A percentile compares a stretch with the other conserved stretches of the same genome.
phyloP scores from a whole-genome alignment of 2,888 invertebrate genomes.

The Caenorhabditis sinica region DNA sequence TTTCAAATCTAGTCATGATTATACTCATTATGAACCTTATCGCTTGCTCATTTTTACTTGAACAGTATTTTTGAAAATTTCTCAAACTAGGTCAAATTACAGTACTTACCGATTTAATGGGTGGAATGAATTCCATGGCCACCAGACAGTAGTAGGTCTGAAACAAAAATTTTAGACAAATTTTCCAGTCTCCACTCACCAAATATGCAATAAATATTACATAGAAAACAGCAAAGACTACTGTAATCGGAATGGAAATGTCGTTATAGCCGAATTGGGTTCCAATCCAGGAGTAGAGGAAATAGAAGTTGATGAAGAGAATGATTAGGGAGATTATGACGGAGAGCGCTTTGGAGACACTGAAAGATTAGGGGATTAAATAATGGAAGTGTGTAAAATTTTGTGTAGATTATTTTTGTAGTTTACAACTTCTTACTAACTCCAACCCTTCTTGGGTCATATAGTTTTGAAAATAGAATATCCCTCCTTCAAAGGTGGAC shows the following conservation, averaged over 20 bases:
- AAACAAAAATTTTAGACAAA: conserved; percentile 5
- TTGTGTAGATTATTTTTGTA: neutral
- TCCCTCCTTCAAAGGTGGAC: no score
- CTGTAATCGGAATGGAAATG: conserved; percentile 69
- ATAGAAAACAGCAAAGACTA: conserved; percentile 70
- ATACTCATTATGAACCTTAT: neutral
- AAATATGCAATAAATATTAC: conserved; percentile 73
- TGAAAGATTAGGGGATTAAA: conserved; percentile 48
- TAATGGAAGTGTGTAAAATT: neutral
- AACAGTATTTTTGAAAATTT: neutral
- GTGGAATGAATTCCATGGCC: conserved; percentile 70
- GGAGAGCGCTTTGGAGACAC: conserved; percentile 83
- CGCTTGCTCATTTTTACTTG: neutral
- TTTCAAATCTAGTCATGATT: neutral
- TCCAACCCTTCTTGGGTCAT: neutral
- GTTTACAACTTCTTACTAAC: neutral
- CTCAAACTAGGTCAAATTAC: neutral
- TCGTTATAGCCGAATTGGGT: conserved; percentile 65
- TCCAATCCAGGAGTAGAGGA: conserved; percentile 84
- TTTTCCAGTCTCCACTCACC: conserved; percentile 46
- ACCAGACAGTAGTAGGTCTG: conserved; percentile 74
- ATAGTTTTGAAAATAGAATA: no score
- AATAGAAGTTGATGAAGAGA: conserved; percentile 90
- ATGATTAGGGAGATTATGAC: conserved; percentile 86
- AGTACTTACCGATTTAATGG: conserved; percentile 50